phyloP scores from a whole-genome alignment of 2,888 invertebrate genomes.

The Eupithecia subumbrata region DNA sequence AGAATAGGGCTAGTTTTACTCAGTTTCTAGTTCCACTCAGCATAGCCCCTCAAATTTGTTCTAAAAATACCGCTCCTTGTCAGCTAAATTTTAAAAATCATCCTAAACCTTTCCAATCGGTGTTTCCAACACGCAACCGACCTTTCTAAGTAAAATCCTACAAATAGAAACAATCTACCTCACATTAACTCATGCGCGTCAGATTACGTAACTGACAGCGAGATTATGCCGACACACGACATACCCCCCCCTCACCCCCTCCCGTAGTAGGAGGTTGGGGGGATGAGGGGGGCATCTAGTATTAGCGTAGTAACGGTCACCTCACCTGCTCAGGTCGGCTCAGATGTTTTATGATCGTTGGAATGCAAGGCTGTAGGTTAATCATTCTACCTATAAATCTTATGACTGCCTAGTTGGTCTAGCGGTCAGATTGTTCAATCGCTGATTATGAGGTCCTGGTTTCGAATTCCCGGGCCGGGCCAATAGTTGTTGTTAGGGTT shows the following conservation, averaged over 20 bases:
- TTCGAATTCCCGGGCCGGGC: no score
- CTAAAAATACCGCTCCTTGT: no score
- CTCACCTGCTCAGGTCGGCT: background rate
- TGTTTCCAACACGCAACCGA: background rate
- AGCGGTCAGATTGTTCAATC: no score
- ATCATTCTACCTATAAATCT: background rate
- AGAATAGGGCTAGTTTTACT: no score
- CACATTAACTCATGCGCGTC: constrained; percentile 36
- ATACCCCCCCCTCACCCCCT: constrained; percentile 33
- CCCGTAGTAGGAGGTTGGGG: constrained; percentile 1
- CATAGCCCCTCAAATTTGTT: no score
- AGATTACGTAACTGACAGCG: constrained; percentile 50
- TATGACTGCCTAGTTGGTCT: no score
- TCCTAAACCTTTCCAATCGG: background rate
- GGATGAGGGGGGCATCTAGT: background rate
- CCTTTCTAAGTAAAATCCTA: background rate
- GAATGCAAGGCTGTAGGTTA: background rate
- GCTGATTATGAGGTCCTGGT: no score
- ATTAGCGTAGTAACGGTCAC: constrained; percentile 3
- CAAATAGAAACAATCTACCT: constrained; percentile 35
- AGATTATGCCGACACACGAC: constrained; percentile 48
- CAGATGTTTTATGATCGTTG: background rate
- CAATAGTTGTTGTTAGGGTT: no score
- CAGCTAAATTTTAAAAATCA: background rate
- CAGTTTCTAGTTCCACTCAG: no score